Percentiles rank a stretch among this genome's conserved stretches.
phyloP scores from a whole-genome alignment of 2,888 invertebrate genomes.

The Dryococelus australis region DNA sequence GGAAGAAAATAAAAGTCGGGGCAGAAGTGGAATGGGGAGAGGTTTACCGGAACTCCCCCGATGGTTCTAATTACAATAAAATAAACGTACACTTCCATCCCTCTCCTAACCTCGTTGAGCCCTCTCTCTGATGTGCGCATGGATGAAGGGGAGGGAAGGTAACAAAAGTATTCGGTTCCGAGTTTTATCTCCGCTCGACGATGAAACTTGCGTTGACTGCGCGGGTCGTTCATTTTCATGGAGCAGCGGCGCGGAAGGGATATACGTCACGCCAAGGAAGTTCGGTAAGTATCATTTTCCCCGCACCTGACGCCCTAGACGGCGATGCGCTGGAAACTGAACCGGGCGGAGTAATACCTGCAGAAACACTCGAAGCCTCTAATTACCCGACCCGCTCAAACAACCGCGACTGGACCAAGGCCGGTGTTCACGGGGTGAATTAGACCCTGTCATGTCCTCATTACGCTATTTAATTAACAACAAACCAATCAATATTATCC shows the following conservation, averaged over 20 bases:
- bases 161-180: background rate
- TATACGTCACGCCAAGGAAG: background rate
- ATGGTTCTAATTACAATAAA: constrained; percentile 1
- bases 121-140: no score
- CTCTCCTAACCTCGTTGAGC: background rate
- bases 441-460: no score
- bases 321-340: no score
- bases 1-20: constrained; percentile 2
- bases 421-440: no score
- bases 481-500: no score
- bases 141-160: background rate
- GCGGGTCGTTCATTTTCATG: background rate
- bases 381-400: no score
- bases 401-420: no score
- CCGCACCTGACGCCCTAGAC: no score
- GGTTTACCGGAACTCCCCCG: background rate
- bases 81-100: background rate
- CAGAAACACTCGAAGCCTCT: no score
- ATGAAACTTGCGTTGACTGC: background rate
- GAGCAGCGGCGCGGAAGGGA: background rate
- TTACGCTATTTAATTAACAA: no score
- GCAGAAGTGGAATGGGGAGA: background rate
- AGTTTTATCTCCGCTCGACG: background rate
- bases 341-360: no score
- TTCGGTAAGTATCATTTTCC: no score